These are phyloP conservation scores for Panzeria rudis DNA, from an alignment of 2,888 invertebrate species.

Conservation along the genomic window DNA sequence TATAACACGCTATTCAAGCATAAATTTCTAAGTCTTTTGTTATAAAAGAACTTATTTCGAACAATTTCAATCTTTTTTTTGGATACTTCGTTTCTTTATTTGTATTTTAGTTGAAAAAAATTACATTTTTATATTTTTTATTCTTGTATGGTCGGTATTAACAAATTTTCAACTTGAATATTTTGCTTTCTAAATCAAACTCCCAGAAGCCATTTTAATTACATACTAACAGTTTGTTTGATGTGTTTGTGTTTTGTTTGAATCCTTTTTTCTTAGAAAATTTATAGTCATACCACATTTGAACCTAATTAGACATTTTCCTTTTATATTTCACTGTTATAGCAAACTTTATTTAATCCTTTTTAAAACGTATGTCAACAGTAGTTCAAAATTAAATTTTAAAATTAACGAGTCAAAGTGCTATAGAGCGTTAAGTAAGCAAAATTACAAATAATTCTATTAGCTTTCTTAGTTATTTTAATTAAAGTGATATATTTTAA, in stretches of 20 bases:
- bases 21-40: slow-evolving; percentile 29
- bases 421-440: too few species aligned
- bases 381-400: too few species aligned
- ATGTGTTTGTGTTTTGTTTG: not conserved
- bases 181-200: not conserved
- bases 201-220: not conserved
- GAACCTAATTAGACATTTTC: too few species aligned
- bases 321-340: too few species aligned
- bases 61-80: slow-evolving; percentile 33
- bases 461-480: too few species aligned
- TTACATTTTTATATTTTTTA: not conserved
- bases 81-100: not conserved
- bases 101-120: not conserved
- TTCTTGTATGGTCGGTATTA: not conserved
- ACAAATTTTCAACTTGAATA: not conserved
- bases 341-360: too few species aligned
- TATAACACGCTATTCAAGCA: not conserved
- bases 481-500: too few species aligned
- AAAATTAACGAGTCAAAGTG: too few species aligned
- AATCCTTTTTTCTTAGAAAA: not conserved
- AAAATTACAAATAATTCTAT: too few species aligned
- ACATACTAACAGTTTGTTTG: not conserved
- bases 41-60: slow-evolving; percentile 15
- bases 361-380: too few species aligned
- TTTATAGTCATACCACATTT: too few species aligned